phyloP scores from a whole-genome alignment of 2,797 vertebrate species.

The Antennarius maculatus region DNA sequence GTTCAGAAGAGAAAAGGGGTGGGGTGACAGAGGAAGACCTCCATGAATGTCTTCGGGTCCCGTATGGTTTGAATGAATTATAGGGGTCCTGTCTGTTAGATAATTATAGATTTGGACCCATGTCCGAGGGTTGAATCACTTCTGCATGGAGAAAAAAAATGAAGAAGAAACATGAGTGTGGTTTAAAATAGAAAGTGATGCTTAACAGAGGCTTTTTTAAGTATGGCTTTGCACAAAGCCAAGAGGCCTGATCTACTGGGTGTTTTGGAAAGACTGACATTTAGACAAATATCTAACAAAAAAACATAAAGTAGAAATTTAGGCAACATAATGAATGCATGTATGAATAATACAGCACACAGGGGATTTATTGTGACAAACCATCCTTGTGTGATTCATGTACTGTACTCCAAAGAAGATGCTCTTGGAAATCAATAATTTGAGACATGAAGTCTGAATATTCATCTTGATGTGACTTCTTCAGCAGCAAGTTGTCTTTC shows the following conservation, averaged over 20 bases:
- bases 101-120: constrained; percentile 68
- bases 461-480: constrained; percentile 40
- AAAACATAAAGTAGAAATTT: neutral
- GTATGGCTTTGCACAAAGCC: constrained; percentile 52
- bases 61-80: constrained; percentile 61
- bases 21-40: constrained; percentile 62
- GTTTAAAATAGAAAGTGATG: constrained; percentile 58
- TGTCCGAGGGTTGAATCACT: constrained; percentile 62
- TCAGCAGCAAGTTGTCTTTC: constrained; percentile 51
- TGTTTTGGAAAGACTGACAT: constrained; percentile 28
- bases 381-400: neutral
- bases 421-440: constrained; percentile 36
- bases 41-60: constrained; percentile 53
- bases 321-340: no score
- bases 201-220: constrained; percentile 50
- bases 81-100: constrained; percentile 62
- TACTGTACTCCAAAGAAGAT: neutral
- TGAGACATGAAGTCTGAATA: constrained; percentile 31
- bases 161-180: constrained; percentile 44
- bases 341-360: no score
- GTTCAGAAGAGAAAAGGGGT: constrained; percentile 1
- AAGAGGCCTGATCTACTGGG: constrained; percentile 37
- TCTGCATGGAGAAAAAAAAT: constrained; percentile 56
- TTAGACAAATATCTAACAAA: constrained; percentile 21
- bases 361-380: neutral